Conservation (phyloP, 2,113 vertebrate species). For the Turnix velox region DNA sequence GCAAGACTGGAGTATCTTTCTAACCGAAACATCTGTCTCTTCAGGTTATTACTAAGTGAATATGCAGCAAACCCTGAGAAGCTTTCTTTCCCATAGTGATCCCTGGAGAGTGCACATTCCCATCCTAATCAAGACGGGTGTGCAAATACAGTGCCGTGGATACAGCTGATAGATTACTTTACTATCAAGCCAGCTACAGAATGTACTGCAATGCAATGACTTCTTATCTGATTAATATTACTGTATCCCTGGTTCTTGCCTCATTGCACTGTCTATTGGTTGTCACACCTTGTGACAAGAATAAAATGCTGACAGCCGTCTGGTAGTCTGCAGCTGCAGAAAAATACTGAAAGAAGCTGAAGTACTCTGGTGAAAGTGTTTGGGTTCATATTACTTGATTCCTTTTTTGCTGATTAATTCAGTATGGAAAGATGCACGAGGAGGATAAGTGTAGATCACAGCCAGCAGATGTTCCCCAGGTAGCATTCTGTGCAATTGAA, state of each 20-base stretch:
- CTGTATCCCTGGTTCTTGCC: neutral
- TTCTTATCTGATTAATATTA: neutral
- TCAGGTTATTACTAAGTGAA: neutral
- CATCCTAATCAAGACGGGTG: neutral
- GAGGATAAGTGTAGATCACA: neutral
- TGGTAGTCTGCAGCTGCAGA: neutral
- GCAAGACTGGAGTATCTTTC: neutral
- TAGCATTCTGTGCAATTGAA: neutral
- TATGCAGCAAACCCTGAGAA: neutral
- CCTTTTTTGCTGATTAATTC: neutral
- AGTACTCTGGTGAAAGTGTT: neutral
- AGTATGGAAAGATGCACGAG: rapidly evolving
- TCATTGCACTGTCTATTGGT: neutral
- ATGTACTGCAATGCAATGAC: neutral
- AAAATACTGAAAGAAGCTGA: neutral
- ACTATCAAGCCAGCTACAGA: neutral
- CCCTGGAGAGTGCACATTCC: neutral
- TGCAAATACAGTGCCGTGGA: neutral
- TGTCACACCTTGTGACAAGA: neutral
- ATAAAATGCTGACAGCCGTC: neutral
- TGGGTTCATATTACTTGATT: neutral
- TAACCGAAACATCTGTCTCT: neutral
- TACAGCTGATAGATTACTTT: neutral
- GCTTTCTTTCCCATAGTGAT: neutral
- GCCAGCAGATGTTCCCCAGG: neutral